These are phyloP conservation scores for Thamnaconus septentrionalis DNA, from an alignment of 2,113 vertebrate species.

Conservation along the genomic window DNA sequence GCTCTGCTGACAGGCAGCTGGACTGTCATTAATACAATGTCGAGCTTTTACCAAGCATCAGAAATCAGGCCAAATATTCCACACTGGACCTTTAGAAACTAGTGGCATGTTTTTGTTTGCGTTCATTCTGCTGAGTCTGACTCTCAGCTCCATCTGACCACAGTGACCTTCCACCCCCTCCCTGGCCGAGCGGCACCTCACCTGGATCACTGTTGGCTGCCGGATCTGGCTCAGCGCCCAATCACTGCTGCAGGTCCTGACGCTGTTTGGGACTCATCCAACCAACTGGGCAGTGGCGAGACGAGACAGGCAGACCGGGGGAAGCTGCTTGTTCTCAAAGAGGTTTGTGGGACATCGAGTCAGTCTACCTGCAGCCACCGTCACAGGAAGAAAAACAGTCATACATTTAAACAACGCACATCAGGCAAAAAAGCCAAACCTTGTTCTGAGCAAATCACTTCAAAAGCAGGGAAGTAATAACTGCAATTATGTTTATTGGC, in stretches of 20 bases:
- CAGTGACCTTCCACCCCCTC: neutral
- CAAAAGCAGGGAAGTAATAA: no score
- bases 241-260: slow-evolving; percentile 68
- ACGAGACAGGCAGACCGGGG: slow-evolving; percentile 10
- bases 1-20: no score
- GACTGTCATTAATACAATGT: no score
- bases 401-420: neutral
- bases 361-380: slow-evolving; percentile 26
- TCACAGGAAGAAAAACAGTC: neutral
- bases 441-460: no score
- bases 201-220: slow-evolving; percentile 63
- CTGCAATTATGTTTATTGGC: no score
- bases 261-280: slow-evolving; percentile 70
- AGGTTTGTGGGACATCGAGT: slow-evolving; percentile 58
- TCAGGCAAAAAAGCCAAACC: no score
- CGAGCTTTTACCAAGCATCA: no score
- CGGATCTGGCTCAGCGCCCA: slow-evolving; percentile 64
- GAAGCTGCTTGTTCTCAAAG: slow-evolving; percentile 20
- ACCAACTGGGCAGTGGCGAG: slow-evolving; percentile 51
- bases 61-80: no score
- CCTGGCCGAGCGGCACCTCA: slow-evolving; percentile 27
- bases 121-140: no score
- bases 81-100: no score
- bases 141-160: neutral
- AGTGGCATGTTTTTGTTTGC: no score